A percentile compares a stretch with the other conserved stretches of the same genome.
These are phyloP conservation scores for Cotesia glomerata DNA, from an alignment of 1,140 invertebrate species.

Conservation along the genomic window DNA sequence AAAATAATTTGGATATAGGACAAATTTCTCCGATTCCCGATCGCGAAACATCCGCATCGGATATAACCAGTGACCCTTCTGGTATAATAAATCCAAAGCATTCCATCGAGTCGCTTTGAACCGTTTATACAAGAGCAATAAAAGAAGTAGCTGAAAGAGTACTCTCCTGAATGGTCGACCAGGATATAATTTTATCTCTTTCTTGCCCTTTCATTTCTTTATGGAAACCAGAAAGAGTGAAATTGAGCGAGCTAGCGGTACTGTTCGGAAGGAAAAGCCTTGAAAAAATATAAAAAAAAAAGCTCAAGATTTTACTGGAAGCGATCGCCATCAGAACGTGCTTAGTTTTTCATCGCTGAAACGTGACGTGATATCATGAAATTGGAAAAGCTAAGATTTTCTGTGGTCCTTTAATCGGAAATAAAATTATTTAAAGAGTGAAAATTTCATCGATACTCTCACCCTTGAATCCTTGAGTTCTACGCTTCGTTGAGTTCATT, in stretches of 20 bases:
- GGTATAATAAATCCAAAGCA: conserved; percentile 15
- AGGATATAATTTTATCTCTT: conserved; percentile 6
- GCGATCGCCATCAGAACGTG: conserved; percentile 21
- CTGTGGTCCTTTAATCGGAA: not conserved
- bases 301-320: not conserved
- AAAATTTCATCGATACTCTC: conserved; percentile 12
- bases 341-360: conserved; percentile 36
- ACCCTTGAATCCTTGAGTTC: not conserved
- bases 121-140: conserved; percentile 32
- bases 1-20: too few species aligned
- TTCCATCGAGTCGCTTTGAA: conserved; percentile 29
- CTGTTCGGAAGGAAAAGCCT: not conserved
- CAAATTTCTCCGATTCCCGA: conserved; percentile 4
- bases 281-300: too few species aligned
- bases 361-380: conserved; percentile 33
- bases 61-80: conserved; percentile 15
- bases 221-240: not conserved
- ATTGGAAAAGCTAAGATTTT: conserved; percentile 24
- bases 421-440: conserved; percentile 12
- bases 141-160: conserved; percentile 24
- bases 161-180: conserved; percentile 11
- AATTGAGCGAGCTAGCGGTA: not conserved
- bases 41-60: conserved; percentile 28
- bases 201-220: not conserved
- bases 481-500: too few species aligned